A percentile compares a stretch with the other conserved stretches of the same genome.
These are phyloP conservation scores for Pandemis cinnamomeana DNA, from an alignment of 2,888 invertebrate genomes.

Conservation along the genomic window DNA sequence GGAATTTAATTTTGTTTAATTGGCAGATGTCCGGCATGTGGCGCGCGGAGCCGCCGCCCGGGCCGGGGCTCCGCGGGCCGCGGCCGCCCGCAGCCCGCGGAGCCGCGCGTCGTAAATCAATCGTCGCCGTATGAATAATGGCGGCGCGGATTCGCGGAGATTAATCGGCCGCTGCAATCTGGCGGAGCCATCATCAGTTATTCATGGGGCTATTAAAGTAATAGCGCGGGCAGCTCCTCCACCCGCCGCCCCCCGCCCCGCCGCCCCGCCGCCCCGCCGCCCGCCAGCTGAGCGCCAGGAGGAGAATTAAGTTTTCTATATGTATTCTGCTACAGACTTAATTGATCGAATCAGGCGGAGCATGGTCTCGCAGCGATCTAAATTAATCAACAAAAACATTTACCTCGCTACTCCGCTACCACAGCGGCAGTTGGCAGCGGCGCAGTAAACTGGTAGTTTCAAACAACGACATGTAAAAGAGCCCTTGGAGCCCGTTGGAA, in stretches of 20 bases:
- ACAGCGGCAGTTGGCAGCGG: too few species aligned
- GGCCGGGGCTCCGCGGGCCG: background rate
- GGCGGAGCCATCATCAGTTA: constrained; percentile 15
- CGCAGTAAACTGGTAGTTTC: too few species aligned
- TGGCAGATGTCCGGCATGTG: background rate
- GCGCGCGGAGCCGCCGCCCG: background rate
- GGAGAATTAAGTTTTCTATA: too few species aligned
- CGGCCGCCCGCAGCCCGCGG: background rate
- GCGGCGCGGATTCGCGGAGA: background rate
- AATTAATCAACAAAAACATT: too few species aligned
- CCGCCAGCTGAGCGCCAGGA: background rate
- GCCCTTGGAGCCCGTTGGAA: too few species aligned
- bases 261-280: background rate
- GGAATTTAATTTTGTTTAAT: too few species aligned
- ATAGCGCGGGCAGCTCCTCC: background rate
- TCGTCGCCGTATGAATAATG: constrained; percentile 16
- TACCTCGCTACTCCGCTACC: too few species aligned
- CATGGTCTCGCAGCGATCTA: too few species aligned
- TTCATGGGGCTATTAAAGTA: constrained; percentile 6
- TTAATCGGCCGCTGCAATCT: constrained; percentile 16
- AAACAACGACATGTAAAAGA: too few species aligned
- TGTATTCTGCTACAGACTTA: too few species aligned
- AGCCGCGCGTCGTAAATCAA: constrained; percentile 22
- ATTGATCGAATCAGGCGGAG: background rate
- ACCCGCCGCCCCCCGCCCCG: background rate